Base-by-base conservation (phyloP, 2,113 vertebrate species). In the Equus przewalskii region DNA sequence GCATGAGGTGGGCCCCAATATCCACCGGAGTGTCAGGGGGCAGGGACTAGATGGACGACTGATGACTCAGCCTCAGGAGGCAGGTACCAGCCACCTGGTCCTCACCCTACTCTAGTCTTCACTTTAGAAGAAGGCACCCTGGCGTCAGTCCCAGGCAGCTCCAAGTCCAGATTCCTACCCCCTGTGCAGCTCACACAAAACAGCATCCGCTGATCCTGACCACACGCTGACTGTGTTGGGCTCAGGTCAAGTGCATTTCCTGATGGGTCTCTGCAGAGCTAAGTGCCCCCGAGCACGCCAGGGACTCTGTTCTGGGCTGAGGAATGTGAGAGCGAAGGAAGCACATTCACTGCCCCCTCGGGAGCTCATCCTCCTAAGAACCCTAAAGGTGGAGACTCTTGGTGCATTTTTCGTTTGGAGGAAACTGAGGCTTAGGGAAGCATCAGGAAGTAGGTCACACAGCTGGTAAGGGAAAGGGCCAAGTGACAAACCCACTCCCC, bases 1-100 rank as follows among this genome's bases (percentile, higher is more conserved):
- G 73, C 56, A 7, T 0, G 4, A 41, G 56, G 9, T 19, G 24
- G n/a, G 7, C 36, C 11, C 62, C 51, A 36, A 13, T 22, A n/a
- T 15, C 76, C 36, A 13, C 18, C 15, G 14, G 69, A 41, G 19
- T 44, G 21, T 6, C 3, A 14, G 51, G 51, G 49, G 10, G 9
- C 13, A 49, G 10, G 0, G 2, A 8, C 46, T 1, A 0, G 13
- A 5, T 30, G 13, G 44, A 18, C 30, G 13, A 3, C 14, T 5
- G 67, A 2, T 44, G 1, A 2, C 22, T 22, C 30, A 33, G 24
- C 15, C 18, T 24, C 5, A n/a, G 22, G 18, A 41, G 18, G 28
- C 22, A 18, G 69, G 46, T 9, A 33, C 46, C 46, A 8, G 18
- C 54, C 3, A 22, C 36, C 33, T 24, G 7, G 7, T 11, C 5